These are phyloP conservation scores for Clarias magur DNA, from an alignment of 2,113 vertebrate species.

Conservation along the genomic window DNA sequence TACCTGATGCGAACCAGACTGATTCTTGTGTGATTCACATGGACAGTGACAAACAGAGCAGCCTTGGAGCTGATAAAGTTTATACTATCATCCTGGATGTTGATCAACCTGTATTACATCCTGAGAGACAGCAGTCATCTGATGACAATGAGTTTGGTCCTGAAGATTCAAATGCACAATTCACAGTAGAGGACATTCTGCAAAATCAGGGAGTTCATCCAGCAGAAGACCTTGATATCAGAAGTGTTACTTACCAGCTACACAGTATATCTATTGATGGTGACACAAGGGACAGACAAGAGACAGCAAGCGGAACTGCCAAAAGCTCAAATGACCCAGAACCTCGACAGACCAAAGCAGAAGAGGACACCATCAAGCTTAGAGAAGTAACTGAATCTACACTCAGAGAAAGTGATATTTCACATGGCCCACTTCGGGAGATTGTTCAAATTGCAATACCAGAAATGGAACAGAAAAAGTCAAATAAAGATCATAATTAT, in stretches of 20 bases:
- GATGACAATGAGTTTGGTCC: not conserved
- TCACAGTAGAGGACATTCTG: not conserved
- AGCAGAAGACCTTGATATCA: too few species aligned
- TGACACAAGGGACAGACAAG: not conserved
- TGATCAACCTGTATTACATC: not conserved
- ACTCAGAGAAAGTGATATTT: not conserved
- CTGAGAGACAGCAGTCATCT: not conserved
- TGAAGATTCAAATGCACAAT: not conserved
- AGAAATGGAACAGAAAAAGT: not conserved
- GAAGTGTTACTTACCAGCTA: not conserved
- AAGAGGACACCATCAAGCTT: not conserved
- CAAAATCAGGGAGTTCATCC: not conserved
- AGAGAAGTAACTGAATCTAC: not conserved
- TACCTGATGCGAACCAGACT: not conserved
- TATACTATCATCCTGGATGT: slow-evolving; percentile 49
- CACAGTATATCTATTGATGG: not conserved
- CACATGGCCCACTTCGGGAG: not conserved
- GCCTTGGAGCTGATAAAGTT: slow-evolving; percentile 34
- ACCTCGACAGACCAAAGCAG: not conserved
- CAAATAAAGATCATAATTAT: not conserved
- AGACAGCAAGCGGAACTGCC: not conserved
- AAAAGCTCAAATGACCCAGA: not conserved
- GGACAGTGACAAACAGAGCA: not conserved
- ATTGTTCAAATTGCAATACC: not conserved
- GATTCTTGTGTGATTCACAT: not conserved